phyloP scores from a whole-genome alignment of 2,888 invertebrate genomes.

The Trachelus troglodyta region DNA sequence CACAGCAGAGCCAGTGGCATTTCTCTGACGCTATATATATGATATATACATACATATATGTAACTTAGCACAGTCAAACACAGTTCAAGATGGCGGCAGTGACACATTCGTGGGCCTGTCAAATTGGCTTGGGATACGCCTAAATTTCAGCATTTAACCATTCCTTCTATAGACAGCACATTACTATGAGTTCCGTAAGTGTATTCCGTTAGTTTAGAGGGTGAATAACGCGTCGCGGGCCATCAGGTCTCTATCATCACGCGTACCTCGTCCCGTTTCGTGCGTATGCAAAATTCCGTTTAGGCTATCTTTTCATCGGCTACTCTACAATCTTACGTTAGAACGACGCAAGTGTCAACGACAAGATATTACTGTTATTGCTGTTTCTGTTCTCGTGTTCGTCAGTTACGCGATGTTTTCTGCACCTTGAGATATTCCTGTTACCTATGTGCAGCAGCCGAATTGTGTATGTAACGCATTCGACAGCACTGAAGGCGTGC shows the following conservation, averaged over 20 bases:
- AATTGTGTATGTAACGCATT: background rate
- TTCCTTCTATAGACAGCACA: slow-evolving; percentile 17
- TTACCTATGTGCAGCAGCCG: background rate
- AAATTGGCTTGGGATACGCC: slow-evolving; percentile 54
- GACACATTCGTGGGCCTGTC: slow-evolving; percentile 45
- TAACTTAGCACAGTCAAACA: background rate
- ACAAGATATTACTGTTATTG: background rate
- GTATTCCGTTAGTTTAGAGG: slow-evolving; percentile 9
- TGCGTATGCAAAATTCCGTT: slow-evolving; percentile 1
- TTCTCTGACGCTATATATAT: background rate
- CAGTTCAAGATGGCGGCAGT: slow-evolving; percentile 52
- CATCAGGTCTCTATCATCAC: background rate
- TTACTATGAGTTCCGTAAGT: slow-evolving; percentile 35
- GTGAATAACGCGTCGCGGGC: background rate
- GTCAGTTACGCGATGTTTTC: background rate
- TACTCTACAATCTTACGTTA: background rate
- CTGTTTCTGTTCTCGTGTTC: background rate
- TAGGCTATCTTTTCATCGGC: slow-evolving; percentile 10
- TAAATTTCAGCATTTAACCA: slow-evolving; percentile 36
- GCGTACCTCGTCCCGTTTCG: slow-evolving; percentile 6
- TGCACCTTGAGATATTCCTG: background rate
- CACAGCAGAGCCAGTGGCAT: background rate
- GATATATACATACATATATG: background rate
- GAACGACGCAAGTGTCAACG: background rate
- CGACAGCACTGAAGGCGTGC: slow-evolving; percentile 1